These are phyloP conservation scores for Knipowitschia caucasica DNA, from an alignment of 2,797 vertebrate species.

Conservation along the genomic window DNA sequence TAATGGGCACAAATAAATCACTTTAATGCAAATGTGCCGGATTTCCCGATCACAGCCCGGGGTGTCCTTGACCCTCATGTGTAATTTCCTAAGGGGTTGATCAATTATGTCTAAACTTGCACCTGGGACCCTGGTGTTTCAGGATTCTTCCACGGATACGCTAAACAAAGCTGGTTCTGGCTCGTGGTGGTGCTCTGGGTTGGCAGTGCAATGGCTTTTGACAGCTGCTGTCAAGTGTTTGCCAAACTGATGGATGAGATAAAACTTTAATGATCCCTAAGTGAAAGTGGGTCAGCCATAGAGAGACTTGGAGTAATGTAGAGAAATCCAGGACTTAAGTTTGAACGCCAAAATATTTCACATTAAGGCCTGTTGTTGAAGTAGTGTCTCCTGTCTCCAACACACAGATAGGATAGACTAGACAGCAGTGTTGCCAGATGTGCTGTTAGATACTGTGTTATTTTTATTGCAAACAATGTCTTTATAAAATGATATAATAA, in stretches of 20 bases:
- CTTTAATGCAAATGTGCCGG: slow-evolving; percentile 50
- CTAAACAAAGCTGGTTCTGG: slow-evolving; percentile 42
- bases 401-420: slow-evolving; percentile 17
- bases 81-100: slow-evolving; percentile 27
- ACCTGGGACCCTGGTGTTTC: slow-evolving; percentile 40
- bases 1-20: slow-evolving; percentile 34
- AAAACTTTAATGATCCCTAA: slow-evolving; percentile 62
- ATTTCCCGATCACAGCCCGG: slow-evolving; percentile 18
- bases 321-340: slow-evolving; percentile 21
- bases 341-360: slow-evolving; percentile 1
- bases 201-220: slow-evolving; percentile 58
- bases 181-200: slow-evolving; percentile 35
- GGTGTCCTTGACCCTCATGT: slow-evolving; percentile 17
- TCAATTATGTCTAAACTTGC: slow-evolving; percentile 40
- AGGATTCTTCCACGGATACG: slow-evolving; percentile 12
- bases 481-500: background rate
- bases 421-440: slow-evolving; percentile 26
- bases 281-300: slow-evolving; percentile 55
- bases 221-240: slow-evolving; percentile 59
- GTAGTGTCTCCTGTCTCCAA: background rate
- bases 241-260: slow-evolving; percentile 58
- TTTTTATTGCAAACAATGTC: slow-evolving; percentile 3
- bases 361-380: slow-evolving; percentile 5
- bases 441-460: slow-evolving; percentile 7
- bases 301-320: slow-evolving; percentile 30